Conservation (phyloP, 2,888 invertebrate species). For the Lasioglossum figueresi region DNA sequence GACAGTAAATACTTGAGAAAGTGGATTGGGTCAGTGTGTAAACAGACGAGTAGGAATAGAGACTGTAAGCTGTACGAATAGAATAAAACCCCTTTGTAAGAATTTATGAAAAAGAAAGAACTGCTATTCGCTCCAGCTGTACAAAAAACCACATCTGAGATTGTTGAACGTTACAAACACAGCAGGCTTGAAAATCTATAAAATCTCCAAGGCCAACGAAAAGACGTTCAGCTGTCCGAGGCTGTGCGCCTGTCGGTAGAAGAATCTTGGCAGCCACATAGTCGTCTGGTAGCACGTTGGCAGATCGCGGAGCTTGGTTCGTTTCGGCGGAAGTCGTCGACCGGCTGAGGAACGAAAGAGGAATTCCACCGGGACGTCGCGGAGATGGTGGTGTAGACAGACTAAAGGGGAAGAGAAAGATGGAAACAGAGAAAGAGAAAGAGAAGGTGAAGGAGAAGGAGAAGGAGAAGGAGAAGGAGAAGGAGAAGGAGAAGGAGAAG, state of each 20-base stretch:
- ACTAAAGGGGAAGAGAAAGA: background rate
- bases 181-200: background rate
- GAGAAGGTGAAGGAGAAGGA: background rate
- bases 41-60: background rate
- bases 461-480: background rate
- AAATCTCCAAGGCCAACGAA: background rate
- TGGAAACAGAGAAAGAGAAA: background rate
- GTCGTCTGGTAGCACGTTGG: background rate
- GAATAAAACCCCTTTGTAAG: background rate
- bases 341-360: background rate
- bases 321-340: background rate
- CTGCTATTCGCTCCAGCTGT: background rate
- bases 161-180: background rate
- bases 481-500: background rate
- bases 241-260: background rate
- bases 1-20: background rate
- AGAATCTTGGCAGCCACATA: background rate
- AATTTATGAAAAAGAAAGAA: no score
- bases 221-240: background rate
- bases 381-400: background rate
- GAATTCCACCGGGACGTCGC: background rate
- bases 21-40: background rate
- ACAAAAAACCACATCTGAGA: background rate
- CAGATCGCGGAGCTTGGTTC: background rate
- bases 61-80: background rate